phyloP scores from a whole-genome alignment of 1,140 invertebrate genomes.

The Drosophila melanogaster region Release_6_plus_ISO1_MT NT_037436.4:22004501-22005000 shows the following conservation, averaged over 20 bases:
- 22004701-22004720: constrained; percentile 16
- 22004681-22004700: constrained; percentile 11
- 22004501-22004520: constrained; percentile 21
- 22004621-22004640: constrained; percentile 36
- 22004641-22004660: constrained; percentile 7
- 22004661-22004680: neutral
- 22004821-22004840: constrained; percentile 47
- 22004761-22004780: constrained; percentile 5
- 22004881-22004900: constrained; percentile 18
- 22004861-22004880: constrained; percentile 33
- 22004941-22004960: constrained; percentile 48
- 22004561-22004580: constrained; percentile 61
- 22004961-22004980: constrained; percentile 49
- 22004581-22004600: constrained; percentile 28
- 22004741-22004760: constrained; percentile 22
- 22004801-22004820: constrained; percentile 41
- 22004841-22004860: constrained; percentile 58
- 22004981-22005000: constrained; percentile 69
- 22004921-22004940: constrained; percentile 41
- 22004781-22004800: constrained; percentile 46
- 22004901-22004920: constrained; percentile 1
- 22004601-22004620: constrained; percentile 39
- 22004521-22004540: constrained; percentile 8
- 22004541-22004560: constrained; percentile 49
- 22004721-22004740: constrained; percentile 11